Base-by-base conservation (phyloP, 2,113 vertebrate genomes). In the Tiliqua scincoides region DNA sequence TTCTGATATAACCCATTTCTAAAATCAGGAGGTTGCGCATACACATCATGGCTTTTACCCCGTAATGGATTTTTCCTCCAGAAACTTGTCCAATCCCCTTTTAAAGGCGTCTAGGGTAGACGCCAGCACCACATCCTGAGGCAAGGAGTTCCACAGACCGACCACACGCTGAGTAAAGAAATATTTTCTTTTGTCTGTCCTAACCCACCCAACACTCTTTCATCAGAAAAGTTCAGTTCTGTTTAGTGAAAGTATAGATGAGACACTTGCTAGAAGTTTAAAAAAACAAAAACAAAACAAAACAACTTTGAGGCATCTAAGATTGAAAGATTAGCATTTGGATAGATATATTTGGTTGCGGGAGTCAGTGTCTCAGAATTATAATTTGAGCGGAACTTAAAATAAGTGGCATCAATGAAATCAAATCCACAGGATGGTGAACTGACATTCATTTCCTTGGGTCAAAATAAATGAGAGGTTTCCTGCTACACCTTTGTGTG, bases 351-450 rank as follows among this genome's bases (percentile, higher is more conserved):
- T 71, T 84, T 18, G 0, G 0, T 54, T 20, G 78, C 43, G 62
- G n/a, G 27, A 83, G 25, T 72, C 57, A 70, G 75, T 23, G 77
- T 75, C 68, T 91, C 82, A 72, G 70, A 48, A 43, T 77, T 43
- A 91, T 61, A 75, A 83, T 75, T 40, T 74, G 82, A 82, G 4
- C 71, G 73, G 84, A 84, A 65, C 9, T 83, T 54, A 54, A 90
- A 88, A n/a, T 11, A 80, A 91, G 30, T 27, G 21, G 75, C 86
- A 52, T 75, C 73, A 86, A 84, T 27, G 84, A 83, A 89, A 88
- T 85, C 61, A 87, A 83, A 70, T 25, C 40, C 62, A 20, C 81
- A 88, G 68, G 9, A 12, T 87, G 83, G 84, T 48, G 27, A 90
- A 79, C 0, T 89, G 85, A 73, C 32, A 72, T 79, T n/a, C 83